Base-by-base conservation (phyloP, 2,888 invertebrate genomes). In the Drosophila paranaensis region DNA sequence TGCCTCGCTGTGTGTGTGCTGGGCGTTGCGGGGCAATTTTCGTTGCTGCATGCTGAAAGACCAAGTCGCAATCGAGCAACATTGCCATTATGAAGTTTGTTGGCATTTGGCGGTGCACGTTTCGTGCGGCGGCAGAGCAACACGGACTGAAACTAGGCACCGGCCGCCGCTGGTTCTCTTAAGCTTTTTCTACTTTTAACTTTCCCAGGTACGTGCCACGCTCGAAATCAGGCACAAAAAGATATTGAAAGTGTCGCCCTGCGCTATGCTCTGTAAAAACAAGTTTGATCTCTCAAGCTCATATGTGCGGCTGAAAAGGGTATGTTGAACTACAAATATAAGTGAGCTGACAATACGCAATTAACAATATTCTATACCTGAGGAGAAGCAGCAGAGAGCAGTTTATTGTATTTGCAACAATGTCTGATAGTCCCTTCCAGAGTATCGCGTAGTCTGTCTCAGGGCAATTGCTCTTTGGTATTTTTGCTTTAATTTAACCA, bases 11-110 rank as follows among this genome's bases (percentile, higher is more conserved):
- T 50, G 42, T 57, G 48, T 62, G 63, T 75, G 50, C 60, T 74
- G 81, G 87, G 87, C 79, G 78, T 75, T 75, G 63, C 81, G 72
- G 64, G 68, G 78, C 79, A 82, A 88, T 88, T 89, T 89, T 88
- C 81, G 80, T 89, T 87, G 83, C 79, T 82, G 82, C 81, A 77
- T 61, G 81, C 77, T 74, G 57, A 69, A 73, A 76, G 79, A 78
- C 77, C 81, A 71, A 69, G 60, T 64, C 50, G 60, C 66, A 70
- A 50, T 67, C 79, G 65, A 60, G 79, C 74, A 60, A 78, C 77
- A 77, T 73, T 75, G 85, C 79, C 81, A 85, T 83, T 81, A 80
- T 71, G 77, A 77, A 74, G 76, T 77, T 74, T 77, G 78, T 50
- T 68, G 67, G 67, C 75, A 80, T 80, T 82, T 66, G 64, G 66